Evolutionary conservation across 2,113 vertebrate genomes (phyloP), one percentile per base, ranked within the genome.

Genomic region (Ancistrus triradiatus): DNA sequence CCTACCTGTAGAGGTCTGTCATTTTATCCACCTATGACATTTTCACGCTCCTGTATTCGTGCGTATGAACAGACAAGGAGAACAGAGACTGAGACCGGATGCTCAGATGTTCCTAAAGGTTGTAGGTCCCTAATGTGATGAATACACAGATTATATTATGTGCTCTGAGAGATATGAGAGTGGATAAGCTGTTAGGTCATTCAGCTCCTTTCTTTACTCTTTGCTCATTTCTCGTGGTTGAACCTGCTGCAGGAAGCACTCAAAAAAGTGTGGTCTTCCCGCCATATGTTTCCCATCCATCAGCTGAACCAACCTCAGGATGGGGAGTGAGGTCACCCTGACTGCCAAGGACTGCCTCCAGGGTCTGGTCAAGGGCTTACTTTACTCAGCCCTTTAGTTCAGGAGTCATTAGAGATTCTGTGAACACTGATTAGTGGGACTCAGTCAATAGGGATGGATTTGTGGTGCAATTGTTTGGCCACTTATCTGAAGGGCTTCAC

Each of bases 281-380:
- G 44, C 62, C 66, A 69, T 63, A 69, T 69, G 66, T 38, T 53
- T 33, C 46, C 18, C 56, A 71, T 72, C 60, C 64, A 68, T 61
- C 69, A 73, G 50, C 55, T 28, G 13, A 18, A 50, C 60, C 65
- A 53, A 49, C 52, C 19, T 47, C 53, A 15, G 48, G 47, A 68
- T 10, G 1, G 3, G 22, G 42, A 44, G 22, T 56, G 42, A 65
- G 50, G 59, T 58, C 64, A 63, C 38, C 49, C 50, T 10, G 22
- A 8, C 22, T 48, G 33, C 19, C 33, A 15, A 48, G 59, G 46
- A 27, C 24, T 48, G 52, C 31, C 63, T 48, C 43, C 31, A 66
- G 43, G 43, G 31, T 52, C 43, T 19, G 52, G 63, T 22, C 9
- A 13, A 46, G 50, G 27, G 14, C 50, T 55, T 44, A 33, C 40